phyloP scores from a whole-genome alignment of 35 echinoderm and acorn worm genomes.

The Apostichopus californicus region DNA sequence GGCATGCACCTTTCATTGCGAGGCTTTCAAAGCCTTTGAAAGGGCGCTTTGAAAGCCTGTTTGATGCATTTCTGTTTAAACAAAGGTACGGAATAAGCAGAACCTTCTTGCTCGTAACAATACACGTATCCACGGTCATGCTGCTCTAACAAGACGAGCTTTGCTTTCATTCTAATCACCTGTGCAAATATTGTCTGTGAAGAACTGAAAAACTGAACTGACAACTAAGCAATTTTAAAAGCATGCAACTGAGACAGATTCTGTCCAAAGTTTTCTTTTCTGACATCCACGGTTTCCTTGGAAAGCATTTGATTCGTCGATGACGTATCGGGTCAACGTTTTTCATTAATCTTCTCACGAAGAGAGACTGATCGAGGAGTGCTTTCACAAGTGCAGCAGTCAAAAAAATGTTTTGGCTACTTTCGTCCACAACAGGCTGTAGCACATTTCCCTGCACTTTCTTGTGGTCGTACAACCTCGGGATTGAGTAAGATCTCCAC shows the following conservation, averaged over 20 bases:
- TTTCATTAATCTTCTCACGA: neutral
- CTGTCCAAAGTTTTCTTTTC: neutral
- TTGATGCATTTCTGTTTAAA: neutral
- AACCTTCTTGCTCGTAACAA: neutral
- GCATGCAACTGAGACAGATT: neutral
- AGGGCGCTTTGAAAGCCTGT: neutral
- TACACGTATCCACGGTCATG: neutral
- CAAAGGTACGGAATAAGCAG: neutral
- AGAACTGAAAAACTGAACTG: neutral
- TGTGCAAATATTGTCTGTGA: neutral
- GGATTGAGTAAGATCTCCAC: neutral
- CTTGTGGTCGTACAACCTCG: neutral
- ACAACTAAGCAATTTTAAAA: constrained; percentile 13
- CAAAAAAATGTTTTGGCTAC: neutral
- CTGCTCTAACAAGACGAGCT: neutral
- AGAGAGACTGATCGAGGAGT: neutral
- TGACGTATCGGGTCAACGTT: neutral
- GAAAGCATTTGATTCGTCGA: neutral
- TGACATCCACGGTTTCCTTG: neutral
- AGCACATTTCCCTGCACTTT: neutral
- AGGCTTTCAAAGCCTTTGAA: neutral
- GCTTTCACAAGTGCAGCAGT: neutral
- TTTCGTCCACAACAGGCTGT: neutral
- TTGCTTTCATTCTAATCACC: neutral
- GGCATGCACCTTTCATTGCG: neutral